These are phyloP conservation scores for Ametastegia equiseti DNA, from an alignment of 2,888 invertebrate genomes.

Conservation along the genomic window DNA sequence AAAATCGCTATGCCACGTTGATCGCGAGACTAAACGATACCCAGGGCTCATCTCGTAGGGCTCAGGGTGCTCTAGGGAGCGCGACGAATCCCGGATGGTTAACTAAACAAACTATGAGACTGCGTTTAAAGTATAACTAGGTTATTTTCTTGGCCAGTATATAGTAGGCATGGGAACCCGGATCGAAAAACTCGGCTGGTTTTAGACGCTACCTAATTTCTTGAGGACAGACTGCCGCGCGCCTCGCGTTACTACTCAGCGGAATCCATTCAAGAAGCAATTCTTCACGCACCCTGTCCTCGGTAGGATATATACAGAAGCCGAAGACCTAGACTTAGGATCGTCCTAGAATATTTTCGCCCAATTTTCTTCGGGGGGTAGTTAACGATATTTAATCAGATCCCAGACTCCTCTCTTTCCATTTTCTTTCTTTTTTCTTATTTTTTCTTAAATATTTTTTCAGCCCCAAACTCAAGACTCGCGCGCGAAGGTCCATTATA, in stretches of 20 bases:
- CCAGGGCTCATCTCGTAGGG: background rate
- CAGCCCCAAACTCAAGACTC: background rate
- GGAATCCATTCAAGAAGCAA: constrained; percentile 38
- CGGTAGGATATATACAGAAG: background rate
- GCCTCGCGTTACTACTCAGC: constrained; percentile 7
- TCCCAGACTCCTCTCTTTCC: background rate
- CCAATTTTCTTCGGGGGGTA: constrained; percentile 30
- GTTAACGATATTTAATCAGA: constrained; percentile 38
- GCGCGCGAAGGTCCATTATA: constrained; percentile 38
- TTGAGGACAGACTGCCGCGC: background rate
- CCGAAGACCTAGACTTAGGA: too few relatives aligned
- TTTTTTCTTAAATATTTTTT: background rate
- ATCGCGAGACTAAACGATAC: constrained; percentile 25
- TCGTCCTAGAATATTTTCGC: constrained; percentile 20
- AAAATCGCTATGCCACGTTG: constrained; percentile 21
- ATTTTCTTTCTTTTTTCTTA: background rate
- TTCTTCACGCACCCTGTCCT: constrained; percentile 32
- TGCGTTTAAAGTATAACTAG: constrained; percentile 43
- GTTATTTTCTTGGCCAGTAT: background rate
- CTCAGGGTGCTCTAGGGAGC: background rate
- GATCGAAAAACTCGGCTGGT: constrained; percentile 4
- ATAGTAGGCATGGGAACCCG: too few relatives aligned
- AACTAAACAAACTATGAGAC: constrained; percentile 49
- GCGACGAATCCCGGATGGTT: constrained; percentile 30
- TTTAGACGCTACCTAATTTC: constrained; percentile 15